These are phyloP conservation scores for Loxodonta africana DNA, from an alignment of 2,113 vertebrate genomes.

Conservation along the genomic window DNA sequence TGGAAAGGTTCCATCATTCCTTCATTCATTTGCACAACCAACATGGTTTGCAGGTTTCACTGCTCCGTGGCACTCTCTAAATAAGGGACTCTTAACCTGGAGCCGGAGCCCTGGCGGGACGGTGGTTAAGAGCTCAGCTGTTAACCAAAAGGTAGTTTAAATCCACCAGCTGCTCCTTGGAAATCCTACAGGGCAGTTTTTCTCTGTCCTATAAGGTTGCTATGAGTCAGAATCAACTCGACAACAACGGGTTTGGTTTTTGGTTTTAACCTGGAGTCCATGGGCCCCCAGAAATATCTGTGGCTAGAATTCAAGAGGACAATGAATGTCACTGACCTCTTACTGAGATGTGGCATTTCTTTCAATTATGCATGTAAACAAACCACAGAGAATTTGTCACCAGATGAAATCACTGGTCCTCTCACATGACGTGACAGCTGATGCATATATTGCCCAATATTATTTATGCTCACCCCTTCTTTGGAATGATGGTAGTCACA, in stretches of 20 bases:
- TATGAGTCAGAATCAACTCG: too few relatives aligned
- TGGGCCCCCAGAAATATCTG: neutral
- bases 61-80: neutral
- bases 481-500: neutral
- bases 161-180: too few relatives aligned
- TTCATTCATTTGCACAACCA: neutral
- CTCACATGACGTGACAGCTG: fast-evolving
- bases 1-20: neutral
- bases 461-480: neutral
- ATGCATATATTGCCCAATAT: fast-evolving
- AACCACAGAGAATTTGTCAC: neutral
- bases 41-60: fast-evolving
- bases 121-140: too few relatives aligned
- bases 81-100: neutral
- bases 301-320: neutral
- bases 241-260: too few relatives aligned
- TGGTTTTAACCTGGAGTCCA: neutral
- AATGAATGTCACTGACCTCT: neutral
- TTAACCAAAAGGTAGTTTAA: too few relatives aligned
- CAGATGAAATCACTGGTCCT: neutral
- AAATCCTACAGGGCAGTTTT: too few relatives aligned
- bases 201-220: too few relatives aligned
- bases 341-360: neutral
- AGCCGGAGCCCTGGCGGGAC: too few relatives aligned
- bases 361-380: neutral